These are phyloP conservation scores for Poeciliopsis presidionis DNA, from an alignment of 2,797 vertebrate genomes.

Conservation along the genomic window DNA sequence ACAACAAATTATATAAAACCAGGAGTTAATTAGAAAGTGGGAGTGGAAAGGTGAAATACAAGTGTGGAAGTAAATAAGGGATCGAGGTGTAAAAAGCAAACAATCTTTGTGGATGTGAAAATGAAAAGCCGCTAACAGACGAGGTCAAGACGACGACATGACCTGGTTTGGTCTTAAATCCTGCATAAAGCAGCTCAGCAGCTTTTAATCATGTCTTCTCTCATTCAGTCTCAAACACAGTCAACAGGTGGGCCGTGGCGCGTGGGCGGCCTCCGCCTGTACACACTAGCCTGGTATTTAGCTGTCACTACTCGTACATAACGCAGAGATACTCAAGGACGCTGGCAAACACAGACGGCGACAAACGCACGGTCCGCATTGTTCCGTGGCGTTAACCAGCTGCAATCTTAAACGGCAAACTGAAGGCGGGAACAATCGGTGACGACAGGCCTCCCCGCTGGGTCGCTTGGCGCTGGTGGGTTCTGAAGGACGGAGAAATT, in stretches of 20 bases:
- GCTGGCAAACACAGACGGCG: constrained; percentile 37
- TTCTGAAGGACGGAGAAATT: background rate
- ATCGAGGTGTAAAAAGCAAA: constrained; percentile 6
- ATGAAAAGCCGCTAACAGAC: constrained; percentile 14
- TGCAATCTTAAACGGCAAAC: background rate
- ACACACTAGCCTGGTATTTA: constrained; percentile 46
- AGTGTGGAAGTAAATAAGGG: background rate
- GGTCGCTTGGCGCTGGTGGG: background rate
- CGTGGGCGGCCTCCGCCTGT: constrained; percentile 44
- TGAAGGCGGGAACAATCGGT: background rate
- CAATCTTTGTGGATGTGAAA: constrained; percentile 15
- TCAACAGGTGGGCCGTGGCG: constrained; percentile 54
- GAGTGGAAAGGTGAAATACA: background rate
- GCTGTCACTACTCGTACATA: constrained; percentile 55
- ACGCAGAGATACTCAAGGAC: constrained; percentile 26
- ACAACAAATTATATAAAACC: background rate
- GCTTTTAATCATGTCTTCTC: constrained; percentile 61
- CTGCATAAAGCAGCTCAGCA: constrained; percentile 59
- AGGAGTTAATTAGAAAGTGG: background rate
- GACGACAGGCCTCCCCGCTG: background rate
- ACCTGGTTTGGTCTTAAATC: constrained; percentile 48
- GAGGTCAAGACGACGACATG: constrained; percentile 29
- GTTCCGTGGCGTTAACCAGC: background rate
- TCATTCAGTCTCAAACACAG: constrained; percentile 11
- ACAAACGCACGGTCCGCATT: background rate